These are phyloP conservation scores for Lasioglossum morio DNA, from an alignment of 2,888 invertebrate genomes.

Conservation along the genomic window DNA sequence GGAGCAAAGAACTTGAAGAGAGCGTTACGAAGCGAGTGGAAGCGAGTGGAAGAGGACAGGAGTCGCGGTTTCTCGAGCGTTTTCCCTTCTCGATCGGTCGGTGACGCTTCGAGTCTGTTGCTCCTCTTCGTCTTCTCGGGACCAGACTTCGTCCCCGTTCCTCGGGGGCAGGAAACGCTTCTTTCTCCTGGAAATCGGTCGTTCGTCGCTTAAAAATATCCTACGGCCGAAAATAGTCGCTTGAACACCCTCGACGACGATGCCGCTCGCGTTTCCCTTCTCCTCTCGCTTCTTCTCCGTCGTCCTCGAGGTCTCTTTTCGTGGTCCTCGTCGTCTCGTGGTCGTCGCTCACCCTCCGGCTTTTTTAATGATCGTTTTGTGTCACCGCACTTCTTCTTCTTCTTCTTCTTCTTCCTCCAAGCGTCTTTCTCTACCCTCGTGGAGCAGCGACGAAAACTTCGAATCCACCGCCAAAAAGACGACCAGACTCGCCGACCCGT, in stretches of 20 bases:
- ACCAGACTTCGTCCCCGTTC: background rate
- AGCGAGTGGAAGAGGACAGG: background rate
- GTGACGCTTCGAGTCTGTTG: slow-evolving; percentile 41
- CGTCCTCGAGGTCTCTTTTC: background rate
- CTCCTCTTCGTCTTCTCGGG: background rate
- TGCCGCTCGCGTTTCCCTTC: background rate
- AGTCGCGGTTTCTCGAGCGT: slow-evolving; percentile 21
- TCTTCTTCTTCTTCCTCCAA: background rate
- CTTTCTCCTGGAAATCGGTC: slow-evolving; percentile 68
- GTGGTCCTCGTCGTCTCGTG: background rate
- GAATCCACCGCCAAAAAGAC: slow-evolving; percentile 67
- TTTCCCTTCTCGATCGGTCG: slow-evolving; percentile 59
- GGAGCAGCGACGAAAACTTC: slow-evolving; percentile 52
- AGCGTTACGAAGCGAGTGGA: background rate
- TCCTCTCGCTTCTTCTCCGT: background rate
- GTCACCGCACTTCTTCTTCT: slow-evolving; percentile 6
- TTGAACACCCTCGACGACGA: slow-evolving; percentile 47
- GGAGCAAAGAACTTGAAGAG: background rate
- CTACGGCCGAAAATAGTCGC: slow-evolving; percentile 71
- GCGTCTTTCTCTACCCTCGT: background rate
- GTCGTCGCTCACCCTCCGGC: slow-evolving; percentile 8
- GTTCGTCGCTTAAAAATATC: slow-evolving; percentile 79
- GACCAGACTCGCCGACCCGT: slow-evolving; percentile 58
- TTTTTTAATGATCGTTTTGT: slow-evolving; percentile 42
- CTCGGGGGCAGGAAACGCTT: slow-evolving; percentile 54